Conservation (phyloP, 2,888 invertebrate species). For the Andrena chrysosceles region DNA sequence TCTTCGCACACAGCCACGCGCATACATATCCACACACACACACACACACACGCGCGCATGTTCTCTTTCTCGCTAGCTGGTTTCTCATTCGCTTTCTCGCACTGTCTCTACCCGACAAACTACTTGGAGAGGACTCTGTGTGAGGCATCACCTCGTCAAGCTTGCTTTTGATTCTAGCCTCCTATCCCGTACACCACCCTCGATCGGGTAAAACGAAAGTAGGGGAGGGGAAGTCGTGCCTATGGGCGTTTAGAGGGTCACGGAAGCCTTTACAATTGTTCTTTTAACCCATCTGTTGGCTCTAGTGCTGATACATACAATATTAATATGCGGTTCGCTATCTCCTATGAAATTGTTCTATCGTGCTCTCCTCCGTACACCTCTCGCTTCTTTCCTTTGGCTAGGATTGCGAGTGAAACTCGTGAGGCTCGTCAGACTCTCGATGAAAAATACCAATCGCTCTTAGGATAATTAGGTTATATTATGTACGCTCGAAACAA, state of each 20-base stretch:
- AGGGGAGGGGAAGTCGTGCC: slow-evolving; percentile 30
- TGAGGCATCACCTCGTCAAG: slow-evolving; percentile 15
- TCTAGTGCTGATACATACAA: slow-evolving; percentile 59
- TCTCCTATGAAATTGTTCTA: slow-evolving; percentile 51
- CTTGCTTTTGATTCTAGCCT: slow-evolving; percentile 48
- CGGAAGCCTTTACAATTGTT: slow-evolving; percentile 44
- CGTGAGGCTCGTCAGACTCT: not conserved
- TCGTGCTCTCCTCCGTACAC: slow-evolving; percentile 58
- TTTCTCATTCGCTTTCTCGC: slow-evolving; percentile 18
- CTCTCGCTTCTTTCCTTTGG: slow-evolving; percentile 39
- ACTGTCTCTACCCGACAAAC: slow-evolving; percentile 33
- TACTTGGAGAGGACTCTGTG: slow-evolving; percentile 35
- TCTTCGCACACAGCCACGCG: slow-evolving; percentile 30
- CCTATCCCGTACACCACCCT: slow-evolving; percentile 52
- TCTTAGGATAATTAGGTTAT: not conserved
- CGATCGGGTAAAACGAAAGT: slow-evolving; percentile 28
- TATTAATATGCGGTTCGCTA: slow-evolving; percentile 53
- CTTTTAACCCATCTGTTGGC: slow-evolving; percentile 39
- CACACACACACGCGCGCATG: slow-evolving; percentile 1
- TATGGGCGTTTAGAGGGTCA: slow-evolving; percentile 34
- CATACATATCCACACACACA: slow-evolving; percentile 19
- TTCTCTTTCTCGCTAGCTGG: slow-evolving; percentile 29
- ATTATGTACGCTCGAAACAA: slow-evolving; percentile 7
- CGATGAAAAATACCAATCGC: slow-evolving; percentile 36
- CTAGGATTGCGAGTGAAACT: slow-evolving; percentile 31